A percentile compares a stretch with the other conserved stretches of the same genome.
Evolutionary conservation across 2,888 invertebrate genomes (phyloP).

Genomic region (Ectemnius cavifrons): DNA sequence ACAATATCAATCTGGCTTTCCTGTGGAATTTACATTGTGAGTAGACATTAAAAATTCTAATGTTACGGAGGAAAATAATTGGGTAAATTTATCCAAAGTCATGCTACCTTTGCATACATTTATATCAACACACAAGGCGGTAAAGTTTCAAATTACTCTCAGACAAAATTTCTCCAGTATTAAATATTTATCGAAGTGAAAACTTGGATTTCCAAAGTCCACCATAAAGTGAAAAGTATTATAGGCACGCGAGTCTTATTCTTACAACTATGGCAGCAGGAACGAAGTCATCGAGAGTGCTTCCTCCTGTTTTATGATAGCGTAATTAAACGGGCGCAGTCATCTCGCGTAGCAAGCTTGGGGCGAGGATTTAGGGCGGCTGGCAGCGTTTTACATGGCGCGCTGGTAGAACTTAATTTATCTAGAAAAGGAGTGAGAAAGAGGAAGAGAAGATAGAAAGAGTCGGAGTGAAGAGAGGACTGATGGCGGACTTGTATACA

Average conservation of each 20-base stretch:
- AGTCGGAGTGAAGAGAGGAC: constrained; percentile 10
- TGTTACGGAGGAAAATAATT: no score
- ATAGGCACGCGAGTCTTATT: no score
- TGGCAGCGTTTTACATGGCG: constrained; percentile 45
- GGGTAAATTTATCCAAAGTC: no score
- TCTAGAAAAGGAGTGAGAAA: constrained; percentile 47
- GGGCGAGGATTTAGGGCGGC: constrained; percentile 41
- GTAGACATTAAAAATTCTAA: constrained; percentile 46
- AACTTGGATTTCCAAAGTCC: no score
- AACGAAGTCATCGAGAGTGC: constrained; percentile 3
- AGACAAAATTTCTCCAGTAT: no score
- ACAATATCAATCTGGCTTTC: constrained; percentile 72
- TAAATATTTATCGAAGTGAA: no score
- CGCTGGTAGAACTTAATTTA: constrained; percentile 55
- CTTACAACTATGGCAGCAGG: no score
- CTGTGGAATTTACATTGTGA: constrained; percentile 73
- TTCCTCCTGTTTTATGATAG: constrained; percentile 56
- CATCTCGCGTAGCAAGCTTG: constrained; percentile 17
- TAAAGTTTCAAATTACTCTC: no score
- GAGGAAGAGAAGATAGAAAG: constrained; percentile 26
- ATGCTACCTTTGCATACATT: no score
- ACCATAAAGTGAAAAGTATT: no score
- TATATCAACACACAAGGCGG: no score
- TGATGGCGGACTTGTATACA: neutral
- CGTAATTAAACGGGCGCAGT: constrained; percentile 61